These are phyloP conservation scores for Eupithecia insigniata DNA, from an alignment of 2,888 invertebrate species.

Conservation along the genomic window DNA sequence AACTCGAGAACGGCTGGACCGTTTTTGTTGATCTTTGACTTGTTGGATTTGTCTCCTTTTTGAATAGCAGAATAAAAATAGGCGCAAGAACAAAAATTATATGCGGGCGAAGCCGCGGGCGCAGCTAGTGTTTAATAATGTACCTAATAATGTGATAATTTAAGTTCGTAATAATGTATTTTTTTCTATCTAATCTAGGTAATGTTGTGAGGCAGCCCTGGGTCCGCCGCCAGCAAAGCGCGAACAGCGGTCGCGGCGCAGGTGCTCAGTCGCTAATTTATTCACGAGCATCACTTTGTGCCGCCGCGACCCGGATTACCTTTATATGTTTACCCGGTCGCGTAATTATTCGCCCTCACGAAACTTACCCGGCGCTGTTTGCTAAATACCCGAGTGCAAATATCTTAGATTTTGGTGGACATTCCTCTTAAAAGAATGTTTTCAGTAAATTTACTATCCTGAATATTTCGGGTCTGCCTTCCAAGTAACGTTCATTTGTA, in stretches of 20 bases:
- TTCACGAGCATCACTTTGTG: conserved; percentile 83
- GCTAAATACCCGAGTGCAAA: conserved; percentile 26
- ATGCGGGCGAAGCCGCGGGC: no score
- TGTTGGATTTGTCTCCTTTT: no score
- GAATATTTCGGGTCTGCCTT: no score
- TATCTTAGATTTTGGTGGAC: conserved; percentile 31
- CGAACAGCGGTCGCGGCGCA: conserved; percentile 72
- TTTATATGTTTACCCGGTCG: conserved; percentile 82
- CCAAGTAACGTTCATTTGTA: no score
- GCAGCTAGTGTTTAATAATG: no score
- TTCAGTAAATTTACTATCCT: no score
- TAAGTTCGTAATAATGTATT: neutral
- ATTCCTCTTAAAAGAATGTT: neutral
- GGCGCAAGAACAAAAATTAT: no score
- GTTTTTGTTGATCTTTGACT: no score
- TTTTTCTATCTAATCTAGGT: neutral
- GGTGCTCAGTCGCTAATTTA: conserved; percentile 77
- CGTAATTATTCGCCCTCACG: conserved; percentile 82
- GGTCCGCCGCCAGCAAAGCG: conserved; percentile 42
- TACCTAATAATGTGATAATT: no score
- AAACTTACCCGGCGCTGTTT: conserved; percentile 65
- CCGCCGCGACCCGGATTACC: conserved; percentile 82
- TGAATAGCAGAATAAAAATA: no score
- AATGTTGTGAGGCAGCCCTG: conserved; percentile 53
- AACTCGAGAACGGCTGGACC: no score